These are phyloP conservation scores for Tetrapedia diversipes DNA, from an alignment of 2,888 invertebrate genomes.

Conservation along the genomic window DNA sequence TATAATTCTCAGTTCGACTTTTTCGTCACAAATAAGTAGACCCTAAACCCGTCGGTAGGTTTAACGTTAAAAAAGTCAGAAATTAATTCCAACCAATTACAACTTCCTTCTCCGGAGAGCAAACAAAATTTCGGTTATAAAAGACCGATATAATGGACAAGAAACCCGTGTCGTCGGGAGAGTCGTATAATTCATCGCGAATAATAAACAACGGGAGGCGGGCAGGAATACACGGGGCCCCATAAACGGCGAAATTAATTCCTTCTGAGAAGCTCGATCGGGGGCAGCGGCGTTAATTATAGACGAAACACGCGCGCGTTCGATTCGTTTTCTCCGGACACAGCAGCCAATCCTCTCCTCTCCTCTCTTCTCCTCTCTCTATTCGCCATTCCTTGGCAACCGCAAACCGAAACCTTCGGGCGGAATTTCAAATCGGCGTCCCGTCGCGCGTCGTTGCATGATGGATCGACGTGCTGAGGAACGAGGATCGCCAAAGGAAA, in stretches of 20 bases:
- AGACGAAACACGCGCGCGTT: constrained; percentile 41
- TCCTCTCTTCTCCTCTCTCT: too few relatives aligned
- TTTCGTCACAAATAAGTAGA: too few relatives aligned
- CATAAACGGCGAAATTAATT: constrained; percentile 55
- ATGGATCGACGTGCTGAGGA: constrained; percentile 45
- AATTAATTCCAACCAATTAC: too few relatives aligned
- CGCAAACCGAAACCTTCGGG: constrained; percentile 33
- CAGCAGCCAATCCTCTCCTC: too few relatives aligned
- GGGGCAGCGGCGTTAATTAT: constrained; percentile 48
- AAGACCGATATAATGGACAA: constrained; percentile 6
- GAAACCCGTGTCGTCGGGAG: constrained; percentile 23
- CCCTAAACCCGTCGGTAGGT: too few relatives aligned
- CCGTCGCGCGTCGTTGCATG: constrained; percentile 60
- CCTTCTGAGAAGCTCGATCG: constrained; percentile 48
- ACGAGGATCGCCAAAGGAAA: constrained; percentile 25
- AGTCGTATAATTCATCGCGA: constrained; percentile 51
- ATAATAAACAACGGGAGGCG: constrained; percentile 31
- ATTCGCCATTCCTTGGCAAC: too few relatives aligned
- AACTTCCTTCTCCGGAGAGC: too few relatives aligned
- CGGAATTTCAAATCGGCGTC: constrained; percentile 51
- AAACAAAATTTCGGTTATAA: too few relatives aligned
- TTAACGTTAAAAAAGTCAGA: too few relatives aligned
- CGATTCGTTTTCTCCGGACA: constrained; percentile 28
- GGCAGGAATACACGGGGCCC: constrained; percentile 12
- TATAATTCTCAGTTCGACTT: too few relatives aligned